Conservation (phyloP, 2,888 invertebrate species). For the Patella pellucida region DNA sequence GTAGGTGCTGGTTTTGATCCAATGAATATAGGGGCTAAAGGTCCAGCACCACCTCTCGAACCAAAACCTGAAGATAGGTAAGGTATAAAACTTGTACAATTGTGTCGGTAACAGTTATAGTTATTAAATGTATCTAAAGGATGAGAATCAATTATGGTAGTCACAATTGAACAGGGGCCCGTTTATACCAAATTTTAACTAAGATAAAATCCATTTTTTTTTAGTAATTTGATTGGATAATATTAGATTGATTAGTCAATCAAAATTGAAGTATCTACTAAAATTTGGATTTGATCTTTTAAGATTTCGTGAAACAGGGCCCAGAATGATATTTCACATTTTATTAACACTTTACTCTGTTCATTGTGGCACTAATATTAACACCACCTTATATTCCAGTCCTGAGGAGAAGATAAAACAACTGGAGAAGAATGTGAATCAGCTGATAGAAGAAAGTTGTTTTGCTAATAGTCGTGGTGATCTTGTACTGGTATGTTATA, state of each 20-base stretch:
- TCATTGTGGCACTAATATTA: too few relatives aligned
- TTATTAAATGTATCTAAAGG: background rate
- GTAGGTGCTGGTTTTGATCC: slow-evolving; percentile 78
- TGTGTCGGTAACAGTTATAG: too few relatives aligned
- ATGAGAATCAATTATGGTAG: background rate
- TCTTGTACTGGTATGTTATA: slow-evolving; percentile 72
- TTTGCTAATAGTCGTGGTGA: slow-evolving; percentile 79
- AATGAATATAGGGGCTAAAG: slow-evolving; percentile 78
- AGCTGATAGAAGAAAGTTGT: slow-evolving; percentile 91
- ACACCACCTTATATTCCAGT: slow-evolving; percentile 72
- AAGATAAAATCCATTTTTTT: too few relatives aligned
- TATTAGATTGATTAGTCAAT: too few relatives aligned
- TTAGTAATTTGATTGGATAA: too few relatives aligned
- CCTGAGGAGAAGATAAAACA: slow-evolving; percentile 92
- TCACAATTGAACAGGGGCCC: too few relatives aligned
- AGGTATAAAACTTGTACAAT: slow-evolving; percentile 17
- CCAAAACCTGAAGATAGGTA: slow-evolving; percentile 85
- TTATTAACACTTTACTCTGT: too few relatives aligned
- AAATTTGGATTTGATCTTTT: too few relatives aligned
- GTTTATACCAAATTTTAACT: too few relatives aligned
- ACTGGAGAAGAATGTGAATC: slow-evolving; percentile 89
- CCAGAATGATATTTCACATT: too few relatives aligned
- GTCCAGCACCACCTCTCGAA: slow-evolving; percentile 76
- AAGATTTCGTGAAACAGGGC: too few relatives aligned
- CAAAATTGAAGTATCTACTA: too few relatives aligned